Evolutionary conservation across 2,888 invertebrate species (phyloP).

Genomic region (Nemotelus pantherinus): DNA sequence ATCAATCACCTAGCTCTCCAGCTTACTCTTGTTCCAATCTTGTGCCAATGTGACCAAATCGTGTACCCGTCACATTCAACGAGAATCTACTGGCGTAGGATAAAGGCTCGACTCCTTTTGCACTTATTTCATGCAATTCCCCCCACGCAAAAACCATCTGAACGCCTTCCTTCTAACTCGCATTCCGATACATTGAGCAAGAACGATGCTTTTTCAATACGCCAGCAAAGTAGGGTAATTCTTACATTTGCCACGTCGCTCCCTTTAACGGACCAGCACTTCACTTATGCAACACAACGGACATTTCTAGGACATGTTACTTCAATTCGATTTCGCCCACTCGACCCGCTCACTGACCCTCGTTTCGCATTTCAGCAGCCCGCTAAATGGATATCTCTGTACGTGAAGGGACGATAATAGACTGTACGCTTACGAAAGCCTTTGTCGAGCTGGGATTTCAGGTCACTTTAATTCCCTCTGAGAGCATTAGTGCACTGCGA

Average conservation of each 20-base stretch:
- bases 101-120: conserved; percentile 11
- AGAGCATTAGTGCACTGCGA: not conserved
- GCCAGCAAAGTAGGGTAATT: not conserved
- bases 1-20: not conserved
- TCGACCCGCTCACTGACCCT: conserved; percentile 13
- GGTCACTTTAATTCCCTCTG: not conserved
- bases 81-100: not conserved
- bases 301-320: conserved; percentile 32
- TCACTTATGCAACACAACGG: conserved; percentile 19
- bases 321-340: conserved; percentile 18
- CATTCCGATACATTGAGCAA: not conserved
- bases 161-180: not conserved
- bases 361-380: not conserved
- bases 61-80: not conserved
- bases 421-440: not conserved
- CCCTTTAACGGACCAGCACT: not conserved
- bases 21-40: not conserved
- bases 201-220: conserved; percentile 1
- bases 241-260: not conserved
- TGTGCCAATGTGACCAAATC: not conserved
- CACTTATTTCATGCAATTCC: conserved; percentile 15
- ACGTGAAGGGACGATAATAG: conserved; percentile 17
- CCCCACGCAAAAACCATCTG: not conserved
- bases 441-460: not conserved
- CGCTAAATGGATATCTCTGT: not conserved